A percentile compares a stretch with the other conserved stretches of the same genome.
Evolutionary conservation across 2,113 vertebrate species (phyloP).

Genomic region (Varanus salvator): DNA sequence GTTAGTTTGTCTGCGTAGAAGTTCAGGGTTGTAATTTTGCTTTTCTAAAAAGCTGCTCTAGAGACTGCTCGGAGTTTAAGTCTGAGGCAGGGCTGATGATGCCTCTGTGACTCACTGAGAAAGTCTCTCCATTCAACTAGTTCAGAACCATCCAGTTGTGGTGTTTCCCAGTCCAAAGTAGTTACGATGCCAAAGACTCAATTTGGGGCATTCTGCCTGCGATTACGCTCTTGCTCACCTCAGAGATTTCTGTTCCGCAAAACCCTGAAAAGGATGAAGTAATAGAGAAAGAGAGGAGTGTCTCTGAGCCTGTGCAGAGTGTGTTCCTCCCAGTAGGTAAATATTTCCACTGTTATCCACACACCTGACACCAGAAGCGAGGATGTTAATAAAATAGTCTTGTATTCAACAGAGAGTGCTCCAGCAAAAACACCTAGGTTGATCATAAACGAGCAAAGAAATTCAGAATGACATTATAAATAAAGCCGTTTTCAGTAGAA

Average conservation of each 20-base stretch:
- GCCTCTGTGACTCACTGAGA: not conserved
- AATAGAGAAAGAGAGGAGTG: not conserved
- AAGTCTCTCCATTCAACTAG: not conserved
- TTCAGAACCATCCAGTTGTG: not conserved
- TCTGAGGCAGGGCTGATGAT: not conserved
- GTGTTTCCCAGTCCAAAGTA: no score
- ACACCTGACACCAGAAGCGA: not conserved
- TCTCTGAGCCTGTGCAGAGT: not conserved
- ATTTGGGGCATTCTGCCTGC: no score
- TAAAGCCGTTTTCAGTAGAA: no score
- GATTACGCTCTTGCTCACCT: not conserved
- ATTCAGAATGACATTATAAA: no score
- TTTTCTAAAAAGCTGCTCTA: not conserved
- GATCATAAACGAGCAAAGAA: no score
- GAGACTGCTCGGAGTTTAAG: slow-evolving; percentile 15
- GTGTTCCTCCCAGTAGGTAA: not conserved
- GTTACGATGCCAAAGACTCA: no score
- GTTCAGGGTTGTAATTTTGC: not conserved
- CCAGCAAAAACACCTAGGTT: not conserved
- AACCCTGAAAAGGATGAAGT: not conserved
- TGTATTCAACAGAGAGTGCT: not conserved
- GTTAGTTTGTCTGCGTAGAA: not conserved
- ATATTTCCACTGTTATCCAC: not conserved
- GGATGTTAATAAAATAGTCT: not conserved
- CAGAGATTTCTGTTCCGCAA: not conserved